phyloP scores from a whole-genome alignment of 2,888 invertebrate genomes.

The Netelia fuscicornis region DNA sequence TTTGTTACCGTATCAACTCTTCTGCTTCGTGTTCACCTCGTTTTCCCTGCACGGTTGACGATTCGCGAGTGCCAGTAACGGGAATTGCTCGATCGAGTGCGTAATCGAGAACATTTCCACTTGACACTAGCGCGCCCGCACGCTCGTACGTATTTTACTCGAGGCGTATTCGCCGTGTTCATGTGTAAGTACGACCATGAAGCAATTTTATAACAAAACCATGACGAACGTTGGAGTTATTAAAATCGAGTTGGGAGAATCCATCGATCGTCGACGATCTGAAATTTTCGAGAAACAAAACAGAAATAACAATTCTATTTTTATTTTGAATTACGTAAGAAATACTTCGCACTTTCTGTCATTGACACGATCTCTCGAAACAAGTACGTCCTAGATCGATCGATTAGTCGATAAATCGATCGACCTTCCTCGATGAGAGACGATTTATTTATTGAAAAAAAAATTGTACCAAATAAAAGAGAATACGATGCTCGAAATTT shows the following conservation, averaged over 20 bases:
- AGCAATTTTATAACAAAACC: constrained; percentile 7
- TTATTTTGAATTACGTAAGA: no score
- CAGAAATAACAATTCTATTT: no score
- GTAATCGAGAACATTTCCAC: constrained; percentile 60
- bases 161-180: not conserved
- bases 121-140: constrained; percentile 32
- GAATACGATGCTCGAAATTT: no score
- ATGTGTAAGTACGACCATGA: not conserved
- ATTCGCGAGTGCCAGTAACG: constrained; percentile 44
- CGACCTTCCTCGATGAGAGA: no score
- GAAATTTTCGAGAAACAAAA: no score
- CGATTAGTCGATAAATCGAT: no score
- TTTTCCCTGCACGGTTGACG: constrained; percentile 30
- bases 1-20: not conserved
- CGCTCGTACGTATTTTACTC: not conserved
- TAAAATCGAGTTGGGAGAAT: not conserved
- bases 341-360: no score
- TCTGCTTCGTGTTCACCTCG: not conserved
- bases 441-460: no score
- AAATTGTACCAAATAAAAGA: no score
- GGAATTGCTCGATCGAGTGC: constrained; percentile 53
- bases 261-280: no score
- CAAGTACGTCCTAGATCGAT: no score
- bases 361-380: no score
- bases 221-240: not conserved